A percentile compares a stretch with the other conserved stretches of the same genome.
Conservation (phyloP, 1,140 invertebrate genomes). For the Hypothenemus hampei region DNA sequence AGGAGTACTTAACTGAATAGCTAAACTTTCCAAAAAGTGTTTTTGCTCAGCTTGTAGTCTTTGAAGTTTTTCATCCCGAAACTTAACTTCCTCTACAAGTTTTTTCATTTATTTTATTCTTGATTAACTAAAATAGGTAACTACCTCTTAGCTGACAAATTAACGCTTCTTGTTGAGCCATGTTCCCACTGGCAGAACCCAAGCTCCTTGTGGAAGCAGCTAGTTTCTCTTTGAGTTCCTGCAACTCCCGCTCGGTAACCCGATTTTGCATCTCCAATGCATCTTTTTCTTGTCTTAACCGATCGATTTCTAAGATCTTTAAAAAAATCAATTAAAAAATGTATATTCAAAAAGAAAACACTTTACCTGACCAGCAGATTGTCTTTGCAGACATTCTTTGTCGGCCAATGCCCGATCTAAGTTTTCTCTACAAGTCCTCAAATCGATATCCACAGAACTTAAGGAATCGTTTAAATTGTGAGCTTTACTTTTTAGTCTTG, state of each 20-base stretch:
- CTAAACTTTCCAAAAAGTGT: constrained; percentile 60
- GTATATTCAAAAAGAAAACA: neutral
- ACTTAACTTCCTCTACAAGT: constrained; percentile 57
- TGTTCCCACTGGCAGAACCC: constrained; percentile 60
- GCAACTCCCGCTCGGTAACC: constrained; percentile 59
- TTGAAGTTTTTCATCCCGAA: constrained; percentile 63
- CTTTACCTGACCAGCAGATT: constrained; percentile 57
- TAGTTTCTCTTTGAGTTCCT: constrained; percentile 62
- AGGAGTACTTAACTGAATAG: constrained; percentile 62
- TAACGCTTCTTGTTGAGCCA: constrained; percentile 61
- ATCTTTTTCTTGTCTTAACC: constrained; percentile 65
- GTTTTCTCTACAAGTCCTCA: constrained; percentile 59
- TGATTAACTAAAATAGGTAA: neutral
- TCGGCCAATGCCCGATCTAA: constrained; percentile 59
- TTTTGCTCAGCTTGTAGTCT: constrained; percentile 60
- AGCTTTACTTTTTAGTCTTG: constrained; percentile 49
- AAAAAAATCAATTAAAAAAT: neutral
- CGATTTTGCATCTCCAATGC: constrained; percentile 59
- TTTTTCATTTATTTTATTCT: neutral
- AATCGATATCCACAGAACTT: constrained; percentile 58
- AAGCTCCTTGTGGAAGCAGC: constrained; percentile 57
- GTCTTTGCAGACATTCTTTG: constrained; percentile 64
- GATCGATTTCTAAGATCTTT: constrained; percentile 55
- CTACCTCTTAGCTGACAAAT: constrained; percentile 64
- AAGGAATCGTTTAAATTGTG: constrained; percentile 58